phyloP scores from a whole-genome alignment of 2,797 vertebrate species.

The Cynopterus sphinx region DNA sequence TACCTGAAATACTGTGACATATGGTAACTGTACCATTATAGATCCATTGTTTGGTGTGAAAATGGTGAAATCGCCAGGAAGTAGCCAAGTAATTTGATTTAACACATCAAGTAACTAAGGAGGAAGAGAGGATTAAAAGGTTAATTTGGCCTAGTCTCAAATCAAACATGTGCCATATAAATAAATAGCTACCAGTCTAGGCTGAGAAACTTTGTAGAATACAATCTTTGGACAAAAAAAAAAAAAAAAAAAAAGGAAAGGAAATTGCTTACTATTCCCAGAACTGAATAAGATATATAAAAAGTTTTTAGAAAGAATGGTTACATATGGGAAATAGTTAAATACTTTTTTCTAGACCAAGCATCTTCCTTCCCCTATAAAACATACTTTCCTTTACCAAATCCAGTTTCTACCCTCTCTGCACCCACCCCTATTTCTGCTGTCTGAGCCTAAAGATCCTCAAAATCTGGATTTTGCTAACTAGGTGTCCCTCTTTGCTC shows the following conservation, averaged over 20 bases:
- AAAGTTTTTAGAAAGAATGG: background rate
- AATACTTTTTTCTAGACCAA: background rate
- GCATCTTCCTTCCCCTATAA: background rate
- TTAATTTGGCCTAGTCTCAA: background rate
- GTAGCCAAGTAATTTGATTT: background rate
- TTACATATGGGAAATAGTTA: background rate
- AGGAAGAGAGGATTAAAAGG: background rate
- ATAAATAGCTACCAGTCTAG: background rate
- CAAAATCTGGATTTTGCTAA: background rate
- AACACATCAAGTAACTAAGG: background rate
- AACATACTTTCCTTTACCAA: background rate
- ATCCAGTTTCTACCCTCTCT: background rate
- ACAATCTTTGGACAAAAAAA: background rate
- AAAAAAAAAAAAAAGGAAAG: background rate
- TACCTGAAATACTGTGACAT: background rate
- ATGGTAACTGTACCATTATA: rapidly evolving
- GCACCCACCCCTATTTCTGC: background rate
- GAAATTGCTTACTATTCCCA: background rate
- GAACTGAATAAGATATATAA: background rate
- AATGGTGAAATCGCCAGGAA: background rate
- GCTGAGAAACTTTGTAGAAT: background rate
- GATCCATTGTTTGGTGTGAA: background rate
- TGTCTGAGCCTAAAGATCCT: background rate
- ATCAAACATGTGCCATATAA: background rate
- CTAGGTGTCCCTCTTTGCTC: background rate